These are phyloP conservation scores for Sinelater perroti DNA, from an alignment of 2,888 invertebrate genomes.

Conservation along the genomic window DNA sequence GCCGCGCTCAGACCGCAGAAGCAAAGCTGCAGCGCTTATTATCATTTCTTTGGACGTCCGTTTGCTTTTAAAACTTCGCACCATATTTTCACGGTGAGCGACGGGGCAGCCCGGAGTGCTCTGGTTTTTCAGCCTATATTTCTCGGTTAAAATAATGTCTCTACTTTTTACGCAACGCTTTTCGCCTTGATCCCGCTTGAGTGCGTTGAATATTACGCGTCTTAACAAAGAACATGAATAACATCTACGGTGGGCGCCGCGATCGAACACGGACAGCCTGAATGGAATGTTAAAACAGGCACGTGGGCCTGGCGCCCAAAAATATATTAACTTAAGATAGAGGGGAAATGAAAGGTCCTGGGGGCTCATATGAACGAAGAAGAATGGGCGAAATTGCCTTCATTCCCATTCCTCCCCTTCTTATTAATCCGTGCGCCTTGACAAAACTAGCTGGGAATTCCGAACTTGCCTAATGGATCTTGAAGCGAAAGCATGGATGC, in stretches of 20 bases:
- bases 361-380: conserved; percentile 18
- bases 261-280: conserved; percentile 25
- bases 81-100: conserved; percentile 18
- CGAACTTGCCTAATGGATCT: too few relatives aligned
- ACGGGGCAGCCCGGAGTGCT: conserved; percentile 10
- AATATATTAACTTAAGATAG: conserved; percentile 25
- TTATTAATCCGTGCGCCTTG: conserved; percentile 4
- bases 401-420: conserved; percentile 1
- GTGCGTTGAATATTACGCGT: conserved; percentile 29
- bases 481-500: too few relatives aligned
- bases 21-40: conserved; percentile 7
- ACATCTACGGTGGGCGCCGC: conserved; percentile 28
- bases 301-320: conserved; percentile 9
- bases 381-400: conserved; percentile 13
- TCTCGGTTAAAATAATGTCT: conserved; percentile 28
- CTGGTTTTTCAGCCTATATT: conserved; percentile 23
- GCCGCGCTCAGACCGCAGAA: not conserved
- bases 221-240: conserved; percentile 33
- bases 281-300: conserved; percentile 25
- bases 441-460: too few relatives aligned
- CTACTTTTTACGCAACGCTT: conserved; percentile 26
- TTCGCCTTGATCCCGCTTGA: conserved; percentile 30
- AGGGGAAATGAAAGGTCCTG: conserved; percentile 17
- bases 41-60: conserved; percentile 17
- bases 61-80: conserved; percentile 22